phyloP scores from a whole-genome alignment of 1,140 invertebrate species.

The Neodiprion virginianus region DNA sequence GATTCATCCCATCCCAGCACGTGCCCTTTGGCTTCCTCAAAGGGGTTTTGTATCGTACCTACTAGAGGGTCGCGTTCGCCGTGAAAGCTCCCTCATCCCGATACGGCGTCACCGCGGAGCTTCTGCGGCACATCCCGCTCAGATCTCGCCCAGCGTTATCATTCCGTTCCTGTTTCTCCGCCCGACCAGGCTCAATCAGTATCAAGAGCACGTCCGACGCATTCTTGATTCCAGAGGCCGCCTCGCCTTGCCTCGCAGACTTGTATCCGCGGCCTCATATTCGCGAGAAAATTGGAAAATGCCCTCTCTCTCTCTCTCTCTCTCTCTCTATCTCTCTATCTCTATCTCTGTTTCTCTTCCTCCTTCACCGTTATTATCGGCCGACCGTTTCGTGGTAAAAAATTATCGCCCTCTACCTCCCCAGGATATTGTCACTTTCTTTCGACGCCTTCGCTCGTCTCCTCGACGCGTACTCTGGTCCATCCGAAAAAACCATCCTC shows the following conservation, averaged over 20 bases:
- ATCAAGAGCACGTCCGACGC: slow-evolving; percentile 42
- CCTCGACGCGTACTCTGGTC: too few species aligned
- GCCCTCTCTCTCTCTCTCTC: slow-evolving; percentile 41
- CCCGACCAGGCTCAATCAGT: slow-evolving; percentile 34
- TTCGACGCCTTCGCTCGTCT: too few species aligned
- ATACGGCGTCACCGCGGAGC: not conserved
- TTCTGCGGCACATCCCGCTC: not conserved
- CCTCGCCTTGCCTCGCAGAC: not conserved
- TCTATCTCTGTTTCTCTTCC: not conserved
- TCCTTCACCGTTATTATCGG: not conserved
- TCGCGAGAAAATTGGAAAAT: slow-evolving; percentile 51
- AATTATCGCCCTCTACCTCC: too few species aligned
- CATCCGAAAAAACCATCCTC: too few species aligned
- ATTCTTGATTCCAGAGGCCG: slow-evolving; percentile 41
- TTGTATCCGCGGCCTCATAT: slow-evolving; percentile 37
- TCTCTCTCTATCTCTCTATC: too few species aligned
- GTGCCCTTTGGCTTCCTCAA: not conserved
- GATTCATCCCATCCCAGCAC: not conserved
- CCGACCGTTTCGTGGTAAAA: not conserved
- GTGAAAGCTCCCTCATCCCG: not conserved
- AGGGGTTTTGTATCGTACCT: slow-evolving; percentile 3
- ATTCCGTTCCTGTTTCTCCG: slow-evolving; percentile 33
- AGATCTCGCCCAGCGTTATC: slow-evolving; percentile 31
- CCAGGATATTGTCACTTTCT: too few species aligned
- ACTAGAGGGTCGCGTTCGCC: not conserved